Base-by-base conservation (phyloP, 2,113 vertebrate genomes). In the Apus apus region DNA sequence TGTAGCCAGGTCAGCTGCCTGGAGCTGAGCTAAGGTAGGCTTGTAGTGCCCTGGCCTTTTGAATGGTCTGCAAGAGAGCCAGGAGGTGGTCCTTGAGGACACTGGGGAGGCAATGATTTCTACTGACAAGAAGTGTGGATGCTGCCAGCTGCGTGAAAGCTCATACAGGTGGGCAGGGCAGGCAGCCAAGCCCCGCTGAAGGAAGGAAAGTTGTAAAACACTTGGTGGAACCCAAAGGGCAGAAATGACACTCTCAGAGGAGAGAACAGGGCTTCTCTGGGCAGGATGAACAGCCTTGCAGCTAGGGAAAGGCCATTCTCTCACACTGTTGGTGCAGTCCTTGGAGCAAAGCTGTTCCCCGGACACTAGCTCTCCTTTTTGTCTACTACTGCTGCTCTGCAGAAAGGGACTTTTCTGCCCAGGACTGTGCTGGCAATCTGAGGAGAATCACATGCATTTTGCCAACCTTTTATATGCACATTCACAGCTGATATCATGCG, bases 301-400 rank as follows among this genome's bases (percentile, higher is more conserved):
- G 27, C 25, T 71, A 4, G 32, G 60, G 67, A 38, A 83, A 67
- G 25, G 25, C 62, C 2, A 0, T 11, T 46, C 2, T 1, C 0
- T 26, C n/a, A 7, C 0, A 0, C 58, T 75, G 62, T 15, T 3
- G 0, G 4, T 11, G 53, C 0, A 5, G 34, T n/a, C 20, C 34
- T 50, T 1, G 2, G 64, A 64, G n/a, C 10, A 88, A 32, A 64
- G 45, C 2, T 2, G 26, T 50, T 80, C 58, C 45, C 14, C 13
- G 12, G 21, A 13, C 36, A 56, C 8, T 4, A 25, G 8, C 17
- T 5, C 29, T 23, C 29, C 15, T 67, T 60, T 66, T 70, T 5
- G 2, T 20, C n/a, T 30, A 20, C 21, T 6, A 4, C 36, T 73
- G 36, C 22, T 30, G 43, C 20, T 30, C 38, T 38, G 11, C 16